Base-by-base conservation (phyloP, 2,888 invertebrate genomes). In the Trissolcus japonicus region DNA sequence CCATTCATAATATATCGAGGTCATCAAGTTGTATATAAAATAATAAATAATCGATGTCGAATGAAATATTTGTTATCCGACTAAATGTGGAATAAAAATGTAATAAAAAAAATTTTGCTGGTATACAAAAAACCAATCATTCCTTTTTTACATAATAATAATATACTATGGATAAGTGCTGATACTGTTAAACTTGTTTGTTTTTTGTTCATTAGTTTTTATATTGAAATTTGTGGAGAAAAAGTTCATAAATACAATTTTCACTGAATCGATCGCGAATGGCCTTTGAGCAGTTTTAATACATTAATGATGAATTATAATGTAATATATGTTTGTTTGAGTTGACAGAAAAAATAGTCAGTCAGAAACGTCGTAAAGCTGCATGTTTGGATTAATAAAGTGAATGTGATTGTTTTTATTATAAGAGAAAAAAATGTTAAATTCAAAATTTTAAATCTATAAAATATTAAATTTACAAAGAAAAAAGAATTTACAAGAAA, bases 191-290 rank as follows among this genome's bases (percentile, higher is more conserved):
- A 9, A 35, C 35, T 41, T 63, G 50, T 74, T 57, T 59, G 51
- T 57, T 35, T 57, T 35, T 55, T 59, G 60, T 65, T 73, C 35
- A 72, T 68, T 67, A 56, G 51, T 66, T 57, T 53, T 63, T 57
- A 53, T 61, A 55, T 41, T 72, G 54, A 43, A 62, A 63, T 67
- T 72, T 63, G 68, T 51, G 63, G 63, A 76, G 66, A 72, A 63
- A 63, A 65, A 78, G 56, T 78, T 73, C 74, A 74, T 74, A 78
- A 78, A 73, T 73, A 73, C 48, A 69, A 74, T 71, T 66, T 74
- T 74, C 53, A 60, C n/a, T 11, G 41, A 13, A 78, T 74, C 74
- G 78, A 78, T 71, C 67, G 67, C 1, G 41, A 21, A 19, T 74
- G 74, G 74, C 71, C 78, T 75, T 75, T 71, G 56, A 63, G 41